Conservation (phyloP, 2,113 vertebrate species). For the Pygoscelis antarcticus region DNA sequence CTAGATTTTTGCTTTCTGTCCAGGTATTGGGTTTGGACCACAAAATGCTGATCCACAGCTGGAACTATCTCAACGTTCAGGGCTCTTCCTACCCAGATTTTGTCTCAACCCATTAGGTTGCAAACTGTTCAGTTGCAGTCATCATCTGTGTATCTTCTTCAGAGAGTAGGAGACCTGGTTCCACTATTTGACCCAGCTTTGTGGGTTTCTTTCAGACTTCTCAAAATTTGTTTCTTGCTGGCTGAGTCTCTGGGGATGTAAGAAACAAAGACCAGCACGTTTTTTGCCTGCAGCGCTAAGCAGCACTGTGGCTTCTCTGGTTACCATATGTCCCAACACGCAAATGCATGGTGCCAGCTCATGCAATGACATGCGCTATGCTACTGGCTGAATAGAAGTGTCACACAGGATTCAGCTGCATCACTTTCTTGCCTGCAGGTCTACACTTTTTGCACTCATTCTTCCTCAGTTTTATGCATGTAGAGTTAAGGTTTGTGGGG, state of each 20-base stretch:
- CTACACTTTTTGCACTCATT: neutral
- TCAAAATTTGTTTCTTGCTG: neutral
- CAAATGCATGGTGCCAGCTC: conserved; percentile 2
- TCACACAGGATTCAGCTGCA: neutral
- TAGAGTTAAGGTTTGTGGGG: neutral
- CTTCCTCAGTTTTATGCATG: neutral
- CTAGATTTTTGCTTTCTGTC: neutral
- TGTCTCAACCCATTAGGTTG: neutral
- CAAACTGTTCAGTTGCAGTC: neutral
- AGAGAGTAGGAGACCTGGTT: neutral
- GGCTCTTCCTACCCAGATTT: neutral
- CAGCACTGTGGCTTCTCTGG: neutral
- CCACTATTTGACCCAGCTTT: neutral
- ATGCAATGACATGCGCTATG: neutral
- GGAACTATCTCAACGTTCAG: neutral
- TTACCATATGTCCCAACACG: neutral
- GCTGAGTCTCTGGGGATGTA: neutral
- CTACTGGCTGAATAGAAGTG: neutral
- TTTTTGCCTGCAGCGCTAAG: neutral
- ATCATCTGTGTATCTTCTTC: neutral
- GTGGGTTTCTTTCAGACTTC: neutral
- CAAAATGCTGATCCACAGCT: neutral
- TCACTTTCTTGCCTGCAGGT: neutral
- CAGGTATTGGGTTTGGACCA: neutral
- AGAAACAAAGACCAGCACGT: neutral